phyloP scores from a whole-genome alignment of 2,888 invertebrate species.

The Galeruca laticollis region DNA sequence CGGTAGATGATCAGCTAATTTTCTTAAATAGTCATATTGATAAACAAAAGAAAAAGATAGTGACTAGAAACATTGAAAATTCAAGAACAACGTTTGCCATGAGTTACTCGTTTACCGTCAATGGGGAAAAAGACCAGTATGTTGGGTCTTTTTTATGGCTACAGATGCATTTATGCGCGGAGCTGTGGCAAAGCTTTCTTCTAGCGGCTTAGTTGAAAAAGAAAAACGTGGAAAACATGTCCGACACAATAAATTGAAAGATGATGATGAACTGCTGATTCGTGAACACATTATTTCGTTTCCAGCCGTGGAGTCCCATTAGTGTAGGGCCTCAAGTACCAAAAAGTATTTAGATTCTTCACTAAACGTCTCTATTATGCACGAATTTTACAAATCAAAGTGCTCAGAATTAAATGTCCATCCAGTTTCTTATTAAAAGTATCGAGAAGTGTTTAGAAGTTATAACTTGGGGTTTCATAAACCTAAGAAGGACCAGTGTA shows the following conservation, averaged over 20 bases:
- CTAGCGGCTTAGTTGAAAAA: conserved; percentile 39
- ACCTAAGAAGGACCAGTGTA: too few species aligned
- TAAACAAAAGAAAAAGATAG: conserved; percentile 5
- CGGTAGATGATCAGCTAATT: background rate
- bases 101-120: background rate
- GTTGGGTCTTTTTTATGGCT: conserved; percentile 44
- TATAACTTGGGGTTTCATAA: conserved; percentile 47
- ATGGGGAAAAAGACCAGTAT: conserved; percentile 29
- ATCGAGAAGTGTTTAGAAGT: conserved; percentile 37
- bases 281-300: conserved; percentile 21
- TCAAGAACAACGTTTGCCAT: conserved; percentile 19
- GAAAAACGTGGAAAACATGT: conserved; percentile 44
- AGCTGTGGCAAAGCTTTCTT: conserved; percentile 40
- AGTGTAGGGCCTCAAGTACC: conserved; percentile 1
- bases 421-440: conserved; percentile 45
- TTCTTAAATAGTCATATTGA: conserved; percentile 1
- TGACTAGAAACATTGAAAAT: conserved; percentile 25
- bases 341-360: conserved; percentile 26
- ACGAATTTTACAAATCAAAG: too few species aligned
- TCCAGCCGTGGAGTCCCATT: conserved; percentile 17
- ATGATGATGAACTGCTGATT: conserved; percentile 1
- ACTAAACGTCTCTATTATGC: too few species aligned
- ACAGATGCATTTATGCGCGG: conserved; percentile 46
- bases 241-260: conserved; percentile 18
- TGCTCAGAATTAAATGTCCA: too few species aligned